phyloP scores from a whole-genome alignment of 1,140 invertebrate genomes.

The Diuraphis noxia region DNA sequence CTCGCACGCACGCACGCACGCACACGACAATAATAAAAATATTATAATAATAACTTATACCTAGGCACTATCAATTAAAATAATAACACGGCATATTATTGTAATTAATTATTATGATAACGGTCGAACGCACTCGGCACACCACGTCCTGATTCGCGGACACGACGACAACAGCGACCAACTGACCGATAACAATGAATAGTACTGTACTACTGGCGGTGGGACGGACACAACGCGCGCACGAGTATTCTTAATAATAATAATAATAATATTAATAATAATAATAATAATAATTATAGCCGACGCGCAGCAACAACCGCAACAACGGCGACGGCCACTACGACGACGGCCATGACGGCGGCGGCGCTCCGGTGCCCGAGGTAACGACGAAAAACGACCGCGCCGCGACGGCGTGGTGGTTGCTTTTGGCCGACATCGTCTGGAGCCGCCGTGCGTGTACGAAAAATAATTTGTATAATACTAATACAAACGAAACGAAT shows the following conservation, averaged over 20 bases:
- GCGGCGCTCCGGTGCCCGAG: too few species aligned
- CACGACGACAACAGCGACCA: too few species aligned
- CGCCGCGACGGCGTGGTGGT: too few species aligned
- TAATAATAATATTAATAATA: neutral
- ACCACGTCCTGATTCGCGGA: neutral
- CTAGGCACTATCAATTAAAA: neutral
- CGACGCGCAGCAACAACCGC: neutral
- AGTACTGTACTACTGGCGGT: neutral
- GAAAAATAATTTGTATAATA: neutral
- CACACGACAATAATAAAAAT: neutral
- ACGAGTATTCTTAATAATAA: too few species aligned
- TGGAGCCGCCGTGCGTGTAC: neutral
- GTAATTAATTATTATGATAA: neutral
- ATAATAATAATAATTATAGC: neutral
- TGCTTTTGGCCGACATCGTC: neutral
- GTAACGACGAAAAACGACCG: too few species aligned
- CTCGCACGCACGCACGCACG: too few species aligned
- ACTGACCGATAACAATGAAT: too few species aligned
- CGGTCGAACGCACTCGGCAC: neutral
- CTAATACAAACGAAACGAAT: neutral
- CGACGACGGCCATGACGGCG: neutral
- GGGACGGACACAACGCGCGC: neutral
- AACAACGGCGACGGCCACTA: neutral
- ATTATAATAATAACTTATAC: neutral
- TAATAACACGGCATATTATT: neutral